These are phyloP conservation scores for Agrochola lota DNA, from an alignment of 2,888 invertebrate genomes.

Conservation along the genomic window DNA sequence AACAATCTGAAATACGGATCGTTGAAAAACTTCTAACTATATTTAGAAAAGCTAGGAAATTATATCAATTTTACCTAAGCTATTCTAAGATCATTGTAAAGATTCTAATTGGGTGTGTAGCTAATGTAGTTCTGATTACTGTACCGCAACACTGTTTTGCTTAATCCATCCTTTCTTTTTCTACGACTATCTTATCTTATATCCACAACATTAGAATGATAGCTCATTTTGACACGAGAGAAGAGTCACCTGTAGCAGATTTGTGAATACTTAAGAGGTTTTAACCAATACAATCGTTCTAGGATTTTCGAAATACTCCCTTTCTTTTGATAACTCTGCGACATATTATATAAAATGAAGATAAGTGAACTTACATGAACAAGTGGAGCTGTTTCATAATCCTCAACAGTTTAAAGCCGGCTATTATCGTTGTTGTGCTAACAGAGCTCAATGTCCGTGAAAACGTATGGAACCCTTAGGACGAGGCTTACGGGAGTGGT, in stretches of 20 bases:
- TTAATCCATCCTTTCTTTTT: background rate
- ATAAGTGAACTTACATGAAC: conserved; percentile 39
- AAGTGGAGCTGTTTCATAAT: conserved; percentile 49
- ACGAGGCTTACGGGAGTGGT: conserved; percentile 21
- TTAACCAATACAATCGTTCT: background rate
- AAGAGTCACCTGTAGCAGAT: background rate
- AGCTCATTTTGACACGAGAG: background rate
- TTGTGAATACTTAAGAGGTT: too few species aligned
- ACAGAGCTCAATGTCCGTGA: conserved; percentile 69
- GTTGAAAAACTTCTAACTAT: background rate
- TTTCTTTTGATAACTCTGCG: too few species aligned
- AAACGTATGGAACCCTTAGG: conserved; percentile 67
- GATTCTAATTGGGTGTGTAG: background rate
- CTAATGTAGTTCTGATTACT: background rate
- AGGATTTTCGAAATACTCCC: background rate
- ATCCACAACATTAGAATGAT: background rate
- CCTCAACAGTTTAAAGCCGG: conserved; percentile 66
- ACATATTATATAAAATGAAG: conserved; percentile 16
- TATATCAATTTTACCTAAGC: background rate
- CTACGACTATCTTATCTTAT: background rate
- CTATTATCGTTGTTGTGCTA: conserved; percentile 64
- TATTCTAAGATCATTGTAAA: background rate
- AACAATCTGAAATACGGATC: background rate
- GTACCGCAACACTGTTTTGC: background rate
- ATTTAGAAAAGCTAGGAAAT: background rate